These are phyloP conservation scores for Taeniopygia guttata DNA, from an alignment of 2,797 vertebrate genomes.

Conservation along the genomic window DNA sequence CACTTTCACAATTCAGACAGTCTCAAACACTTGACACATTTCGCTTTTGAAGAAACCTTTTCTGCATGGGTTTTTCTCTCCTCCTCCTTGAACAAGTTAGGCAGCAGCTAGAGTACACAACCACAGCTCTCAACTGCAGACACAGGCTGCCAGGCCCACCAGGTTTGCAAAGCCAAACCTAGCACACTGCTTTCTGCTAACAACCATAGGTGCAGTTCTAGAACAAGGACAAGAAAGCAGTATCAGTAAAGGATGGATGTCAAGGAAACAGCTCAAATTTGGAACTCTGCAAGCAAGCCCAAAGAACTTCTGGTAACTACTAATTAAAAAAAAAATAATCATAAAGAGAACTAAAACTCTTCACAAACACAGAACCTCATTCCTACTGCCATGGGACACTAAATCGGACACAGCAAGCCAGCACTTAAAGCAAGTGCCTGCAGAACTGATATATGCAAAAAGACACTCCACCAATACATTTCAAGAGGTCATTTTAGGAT, in stretches of 20 bases:
- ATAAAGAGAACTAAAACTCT: not conserved
- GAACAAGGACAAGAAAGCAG: not conserved
- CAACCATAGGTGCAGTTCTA: accelerated
- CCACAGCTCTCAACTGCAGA: not conserved
- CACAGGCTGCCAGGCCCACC: not conserved
- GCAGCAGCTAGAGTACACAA: not conserved
- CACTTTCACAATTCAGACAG: not conserved
- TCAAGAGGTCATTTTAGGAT: not conserved
- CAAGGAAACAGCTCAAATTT: not conserved
- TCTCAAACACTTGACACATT: not conserved
- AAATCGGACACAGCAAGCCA: not conserved
- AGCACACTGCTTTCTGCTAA: not conserved
- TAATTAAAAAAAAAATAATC: not conserved
- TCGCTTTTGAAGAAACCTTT: not conserved
- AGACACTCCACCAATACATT: not conserved
- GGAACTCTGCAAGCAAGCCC: not conserved
- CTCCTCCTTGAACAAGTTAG: not conserved
- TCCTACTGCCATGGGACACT: not conserved
- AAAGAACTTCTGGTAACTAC: not conserved
- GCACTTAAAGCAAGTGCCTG: accelerated
- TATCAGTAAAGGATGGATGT: not conserved
- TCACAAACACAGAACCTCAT: not conserved
- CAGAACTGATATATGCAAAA: not conserved
- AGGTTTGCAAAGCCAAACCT: not conserved
- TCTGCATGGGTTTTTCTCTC: not conserved